These are phyloP conservation scores for Macrobrachium rosenbergii DNA, from an alignment of 1,140 invertebrate genomes.

Conservation along the genomic window DNA sequence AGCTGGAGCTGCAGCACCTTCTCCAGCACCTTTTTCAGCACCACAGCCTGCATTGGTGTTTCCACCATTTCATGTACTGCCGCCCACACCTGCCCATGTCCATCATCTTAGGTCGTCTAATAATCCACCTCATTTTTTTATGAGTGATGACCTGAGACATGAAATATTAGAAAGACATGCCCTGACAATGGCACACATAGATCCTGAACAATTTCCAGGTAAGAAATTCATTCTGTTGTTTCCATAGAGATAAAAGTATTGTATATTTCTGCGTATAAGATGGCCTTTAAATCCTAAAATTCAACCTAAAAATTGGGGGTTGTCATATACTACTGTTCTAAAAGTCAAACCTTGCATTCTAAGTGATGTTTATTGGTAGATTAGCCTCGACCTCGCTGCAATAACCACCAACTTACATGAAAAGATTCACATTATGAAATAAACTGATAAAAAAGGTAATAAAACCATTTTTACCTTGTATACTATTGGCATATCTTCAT, in stretches of 20 bases:
- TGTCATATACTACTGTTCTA: too few species aligned
- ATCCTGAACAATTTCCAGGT: conserved; percentile 77
- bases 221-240: conserved; percentile 39
- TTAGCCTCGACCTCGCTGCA: too few species aligned
- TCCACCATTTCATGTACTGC: conserved; percentile 61
- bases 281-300: too few species aligned
- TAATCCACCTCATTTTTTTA: conserved; percentile 77
- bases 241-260: background rate
- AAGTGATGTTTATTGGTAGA: too few species aligned
- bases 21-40: conserved; percentile 69
- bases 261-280: too few species aligned
- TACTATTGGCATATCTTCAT: too few species aligned
- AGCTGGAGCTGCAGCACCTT: conserved; percentile 32
- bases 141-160: conserved; percentile 81
- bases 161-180: conserved; percentile 85
- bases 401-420: too few species aligned
- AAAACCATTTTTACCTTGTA: too few species aligned
- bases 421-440: too few species aligned
- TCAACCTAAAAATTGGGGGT: too few species aligned
- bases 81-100: conserved; percentile 59
- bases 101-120: conserved; percentile 56
- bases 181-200: conserved; percentile 79
- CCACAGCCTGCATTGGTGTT: conserved; percentile 48
- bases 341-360: too few species aligned
- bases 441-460: too few species aligned